Evolutionary conservation across 2,113 vertebrate species (phyloP).

Genomic region (rat (Rattus norvegicus)): DNA sequence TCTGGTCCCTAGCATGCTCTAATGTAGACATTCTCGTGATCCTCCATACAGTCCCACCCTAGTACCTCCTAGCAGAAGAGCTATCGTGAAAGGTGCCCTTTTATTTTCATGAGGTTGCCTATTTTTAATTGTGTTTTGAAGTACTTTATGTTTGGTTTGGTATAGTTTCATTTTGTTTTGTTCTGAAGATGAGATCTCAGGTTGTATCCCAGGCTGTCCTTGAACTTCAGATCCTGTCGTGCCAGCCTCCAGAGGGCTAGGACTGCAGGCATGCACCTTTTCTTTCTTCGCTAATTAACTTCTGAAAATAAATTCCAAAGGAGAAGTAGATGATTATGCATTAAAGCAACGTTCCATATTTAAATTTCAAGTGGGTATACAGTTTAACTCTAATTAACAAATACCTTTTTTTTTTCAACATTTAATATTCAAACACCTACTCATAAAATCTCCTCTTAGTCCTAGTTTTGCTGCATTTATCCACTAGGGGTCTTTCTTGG

Average conservation of each 20-base stretch:
- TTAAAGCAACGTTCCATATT: not conserved
- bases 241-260: not conserved
- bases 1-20: not conserved
- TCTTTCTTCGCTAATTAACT: slow-evolving; percentile 19
- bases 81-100: not conserved
- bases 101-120: not conserved
- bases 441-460: slow-evolving; percentile 21
- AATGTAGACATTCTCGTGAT: too few relatives aligned
- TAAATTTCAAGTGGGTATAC: slow-evolving; percentile 26
- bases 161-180: not conserved
- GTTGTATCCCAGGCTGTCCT: too few relatives aligned
- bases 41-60: not conserved
- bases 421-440: slow-evolving; percentile 58
- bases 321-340: not conserved
- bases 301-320: slow-evolving; percentile 31
- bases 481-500: slow-evolving; percentile 21
- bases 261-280: not conserved
- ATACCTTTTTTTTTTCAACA: slow-evolving; percentile 36
- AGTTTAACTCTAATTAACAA: slow-evolving; percentile 26
- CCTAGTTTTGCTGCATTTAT: slow-evolving; percentile 39
- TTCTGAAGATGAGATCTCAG: not conserved
- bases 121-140: slow-evolving; percentile 2
- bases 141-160: not conserved
- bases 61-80: not conserved
- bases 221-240: not conserved